A percentile compares a stretch with the other conserved stretches of the same genome.
Evolutionary conservation across 2,797 vertebrate species (phyloP).

Genomic region (Sciaenops ocellatus): DNA sequence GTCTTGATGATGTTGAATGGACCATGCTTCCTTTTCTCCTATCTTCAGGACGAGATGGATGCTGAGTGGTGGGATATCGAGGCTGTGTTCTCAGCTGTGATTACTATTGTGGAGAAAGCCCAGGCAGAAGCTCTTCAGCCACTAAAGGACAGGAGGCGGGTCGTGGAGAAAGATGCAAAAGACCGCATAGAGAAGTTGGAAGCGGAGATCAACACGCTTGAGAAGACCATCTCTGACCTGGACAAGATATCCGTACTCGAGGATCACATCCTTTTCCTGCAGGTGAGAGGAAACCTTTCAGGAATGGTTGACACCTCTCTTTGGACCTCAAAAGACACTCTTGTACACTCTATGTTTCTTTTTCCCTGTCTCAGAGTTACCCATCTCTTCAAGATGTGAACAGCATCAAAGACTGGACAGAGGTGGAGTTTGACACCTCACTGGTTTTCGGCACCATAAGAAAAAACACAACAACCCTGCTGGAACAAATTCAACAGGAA

Average conservation of each 20-base stretch:
- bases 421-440: constrained; percentile 62
- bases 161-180: constrained; percentile 40
- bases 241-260: constrained; percentile 39
- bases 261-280: constrained; percentile 77
- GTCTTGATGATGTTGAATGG: too few relatives aligned
- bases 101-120: constrained; percentile 25
- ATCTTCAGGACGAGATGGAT: constrained; percentile 50
- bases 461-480: constrained; percentile 24
- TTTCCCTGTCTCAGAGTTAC: constrained; percentile 57
- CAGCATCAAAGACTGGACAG: constrained; percentile 37
- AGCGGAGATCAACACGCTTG: constrained; percentile 50
- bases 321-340: too few relatives aligned
- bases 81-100: constrained; percentile 1
- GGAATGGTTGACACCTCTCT: too few relatives aligned
- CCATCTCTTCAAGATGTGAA: constrained; percentile 22
- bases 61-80: constrained; percentile 44
- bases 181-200: constrained; percentile 29
- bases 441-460: constrained; percentile 74
- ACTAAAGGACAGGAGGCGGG: constrained; percentile 36
- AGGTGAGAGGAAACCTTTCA: constrained; percentile 55
- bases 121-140: constrained; percentile 5
- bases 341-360: not conserved
- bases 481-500: constrained; percentile 53
- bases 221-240: constrained; percentile 42
- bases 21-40: not conserved